These are phyloP conservation scores for Periophthalmodon schlosseri DNA, from an alignment of 2,113 vertebrate genomes.

Conservation along the genomic window DNA sequence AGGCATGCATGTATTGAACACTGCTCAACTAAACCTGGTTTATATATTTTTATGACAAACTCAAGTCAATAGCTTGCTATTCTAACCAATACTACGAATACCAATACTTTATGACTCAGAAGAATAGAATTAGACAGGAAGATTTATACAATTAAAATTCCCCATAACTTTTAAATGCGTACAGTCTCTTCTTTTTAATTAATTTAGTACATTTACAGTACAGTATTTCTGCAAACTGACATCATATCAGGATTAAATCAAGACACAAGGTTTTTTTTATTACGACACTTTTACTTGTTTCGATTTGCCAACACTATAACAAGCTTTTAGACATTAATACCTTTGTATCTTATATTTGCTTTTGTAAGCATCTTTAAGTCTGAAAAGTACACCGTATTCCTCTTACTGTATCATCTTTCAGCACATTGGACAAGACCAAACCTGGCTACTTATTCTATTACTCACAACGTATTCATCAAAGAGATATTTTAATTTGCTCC, in stretches of 20 bases:
- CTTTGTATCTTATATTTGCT: background rate
- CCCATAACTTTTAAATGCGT: too few relatives aligned
- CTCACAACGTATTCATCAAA: slow-evolving; percentile 41
- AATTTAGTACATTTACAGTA: background rate
- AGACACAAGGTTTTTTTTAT: background rate
- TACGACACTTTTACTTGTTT: background rate
- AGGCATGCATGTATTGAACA: too few relatives aligned
- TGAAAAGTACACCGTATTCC: background rate
- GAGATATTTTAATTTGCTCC: slow-evolving; percentile 43
- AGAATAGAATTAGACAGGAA: too few relatives aligned
- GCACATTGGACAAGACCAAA: slow-evolving; percentile 52
- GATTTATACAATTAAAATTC: too few relatives aligned
- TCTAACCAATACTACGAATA: too few relatives aligned
- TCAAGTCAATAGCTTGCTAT: too few relatives aligned
- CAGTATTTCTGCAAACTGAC: background rate
- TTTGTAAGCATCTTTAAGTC: background rate
- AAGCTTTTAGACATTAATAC: background rate
- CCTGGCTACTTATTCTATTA: slow-evolving; percentile 42
- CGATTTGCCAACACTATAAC: background rate
- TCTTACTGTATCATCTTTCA: background rate
- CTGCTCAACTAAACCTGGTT: too few relatives aligned
- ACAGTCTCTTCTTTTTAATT: background rate
- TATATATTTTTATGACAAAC: too few relatives aligned
- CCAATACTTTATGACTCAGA: too few relatives aligned
- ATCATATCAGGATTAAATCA: background rate